phyloP scores from a whole-genome alignment of 2,113 vertebrate species.

The Uria aalge region DNA sequence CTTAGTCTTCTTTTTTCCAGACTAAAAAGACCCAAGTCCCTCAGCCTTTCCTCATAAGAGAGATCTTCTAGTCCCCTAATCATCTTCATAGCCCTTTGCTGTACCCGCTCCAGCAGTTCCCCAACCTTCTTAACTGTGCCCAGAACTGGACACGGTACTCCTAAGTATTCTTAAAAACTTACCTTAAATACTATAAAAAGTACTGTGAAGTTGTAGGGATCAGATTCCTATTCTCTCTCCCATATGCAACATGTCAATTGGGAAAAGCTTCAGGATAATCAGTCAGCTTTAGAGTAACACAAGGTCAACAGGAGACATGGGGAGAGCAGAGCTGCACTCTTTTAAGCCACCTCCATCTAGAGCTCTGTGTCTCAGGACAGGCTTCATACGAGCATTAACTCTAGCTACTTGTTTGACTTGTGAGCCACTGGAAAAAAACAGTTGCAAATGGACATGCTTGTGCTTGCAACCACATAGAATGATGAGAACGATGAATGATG shows the following conservation, averaged over 20 bases:
- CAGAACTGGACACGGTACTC: too few species aligned
- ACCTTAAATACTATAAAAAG: neutral
- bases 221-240: neutral
- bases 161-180: neutral
- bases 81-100: too few species aligned
- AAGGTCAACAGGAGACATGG: neutral
- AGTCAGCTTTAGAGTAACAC: neutral
- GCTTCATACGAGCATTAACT: neutral
- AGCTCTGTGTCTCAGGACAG: neutral
- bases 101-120: too few species aligned
- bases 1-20: too few species aligned
- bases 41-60: too few species aligned
- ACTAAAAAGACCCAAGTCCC: too few species aligned
- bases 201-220: neutral
- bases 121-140: too few species aligned
- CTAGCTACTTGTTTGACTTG: neutral
- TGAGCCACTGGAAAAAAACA: neutral
- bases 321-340: neutral
- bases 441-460: neutral
- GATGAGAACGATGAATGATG: neutral
- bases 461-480: neutral
- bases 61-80: too few species aligned
- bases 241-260: neutral
- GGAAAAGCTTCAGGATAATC: neutral
- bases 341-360: neutral